Conservation (phyloP, 2,888 invertebrate genomes). For the Hirudinaria manillensis region DNA sequence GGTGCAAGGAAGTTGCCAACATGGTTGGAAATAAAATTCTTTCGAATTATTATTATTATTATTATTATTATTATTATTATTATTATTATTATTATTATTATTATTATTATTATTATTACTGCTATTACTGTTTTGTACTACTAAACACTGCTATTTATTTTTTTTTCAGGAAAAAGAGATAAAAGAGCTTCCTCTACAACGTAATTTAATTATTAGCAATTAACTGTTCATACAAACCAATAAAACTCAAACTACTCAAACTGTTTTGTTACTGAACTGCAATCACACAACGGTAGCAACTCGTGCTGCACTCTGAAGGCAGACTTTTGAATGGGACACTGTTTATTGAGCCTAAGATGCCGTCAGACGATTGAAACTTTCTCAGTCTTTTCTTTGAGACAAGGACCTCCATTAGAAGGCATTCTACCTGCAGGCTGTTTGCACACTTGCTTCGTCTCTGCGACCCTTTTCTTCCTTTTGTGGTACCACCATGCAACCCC, state of each 20-base stretch:
- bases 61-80: slow-evolving; percentile 1
- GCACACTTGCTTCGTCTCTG: background rate
- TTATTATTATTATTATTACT: background rate
- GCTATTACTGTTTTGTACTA: background rate
- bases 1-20: slow-evolving; percentile 83
- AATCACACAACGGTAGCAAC: too few relatives aligned
- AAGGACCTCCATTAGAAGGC: background rate
- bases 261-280: too few relatives aligned
- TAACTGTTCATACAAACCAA: background rate
- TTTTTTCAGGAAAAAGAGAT: slow-evolving; percentile 5
- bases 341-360: background rate
- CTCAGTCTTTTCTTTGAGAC: slow-evolving; percentile 38
- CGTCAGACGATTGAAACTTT: slow-evolving; percentile 40
- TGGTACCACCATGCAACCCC: slow-evolving; percentile 14
- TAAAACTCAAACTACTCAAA: too few relatives aligned
- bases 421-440: too few relatives aligned
- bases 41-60: background rate
- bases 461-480: slow-evolving; percentile 3
- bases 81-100: background rate
- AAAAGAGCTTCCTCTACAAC: background rate
- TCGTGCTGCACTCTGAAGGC: too few relatives aligned
- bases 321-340: too few relatives aligned
- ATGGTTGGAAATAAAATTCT: slow-evolving; percentile 59
- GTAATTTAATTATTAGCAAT: background rate
- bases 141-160: background rate